Percentiles rank a stretch among this genome's conserved stretches.
phyloP scores from a whole-genome alignment of 2,888 invertebrate genomes.

The Tuta absoluta region DNA sequence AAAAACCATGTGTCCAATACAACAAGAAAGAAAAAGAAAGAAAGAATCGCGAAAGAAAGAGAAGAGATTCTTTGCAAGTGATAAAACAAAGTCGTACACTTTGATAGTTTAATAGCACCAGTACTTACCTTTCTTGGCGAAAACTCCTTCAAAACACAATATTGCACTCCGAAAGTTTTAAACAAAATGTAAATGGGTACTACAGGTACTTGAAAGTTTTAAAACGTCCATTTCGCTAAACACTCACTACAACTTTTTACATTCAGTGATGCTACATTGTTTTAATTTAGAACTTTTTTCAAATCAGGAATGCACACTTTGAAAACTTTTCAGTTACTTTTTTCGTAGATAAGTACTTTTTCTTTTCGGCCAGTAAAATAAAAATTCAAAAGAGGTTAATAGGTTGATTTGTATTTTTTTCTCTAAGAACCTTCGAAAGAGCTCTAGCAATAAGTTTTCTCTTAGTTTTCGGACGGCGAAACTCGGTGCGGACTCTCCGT shows the following conservation, averaged over 20 bases:
- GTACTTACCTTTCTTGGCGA: background rate
- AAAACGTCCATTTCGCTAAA: background rate
- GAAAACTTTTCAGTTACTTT: background rate
- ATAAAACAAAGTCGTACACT: background rate
- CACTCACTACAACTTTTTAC: background rate
- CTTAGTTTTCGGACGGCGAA: slow-evolving; percentile 2
- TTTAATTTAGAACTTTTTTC: background rate
- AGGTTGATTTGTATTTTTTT: background rate
- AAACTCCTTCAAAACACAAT: slow-evolving; percentile 6
- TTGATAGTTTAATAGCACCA: background rate
- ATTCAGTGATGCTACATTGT: background rate
- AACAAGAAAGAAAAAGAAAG: no score
- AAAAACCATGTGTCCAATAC: no score
- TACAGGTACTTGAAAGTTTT: background rate
- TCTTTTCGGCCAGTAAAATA: background rate
- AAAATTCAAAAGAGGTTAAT: background rate
- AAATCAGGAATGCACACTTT: background rate
- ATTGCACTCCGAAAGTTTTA: background rate
- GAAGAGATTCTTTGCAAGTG: no score
- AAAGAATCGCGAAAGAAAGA: no score
- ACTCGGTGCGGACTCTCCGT: slow-evolving; percentile 21
- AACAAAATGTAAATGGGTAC: background rate
- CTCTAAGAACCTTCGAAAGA: background rate
- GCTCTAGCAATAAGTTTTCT: slow-evolving; percentile 3
- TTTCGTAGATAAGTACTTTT: background rate